Evolutionary conservation across 2,113 vertebrate genomes (phyloP).

Genomic region (Pterocles burchelli): DNA sequence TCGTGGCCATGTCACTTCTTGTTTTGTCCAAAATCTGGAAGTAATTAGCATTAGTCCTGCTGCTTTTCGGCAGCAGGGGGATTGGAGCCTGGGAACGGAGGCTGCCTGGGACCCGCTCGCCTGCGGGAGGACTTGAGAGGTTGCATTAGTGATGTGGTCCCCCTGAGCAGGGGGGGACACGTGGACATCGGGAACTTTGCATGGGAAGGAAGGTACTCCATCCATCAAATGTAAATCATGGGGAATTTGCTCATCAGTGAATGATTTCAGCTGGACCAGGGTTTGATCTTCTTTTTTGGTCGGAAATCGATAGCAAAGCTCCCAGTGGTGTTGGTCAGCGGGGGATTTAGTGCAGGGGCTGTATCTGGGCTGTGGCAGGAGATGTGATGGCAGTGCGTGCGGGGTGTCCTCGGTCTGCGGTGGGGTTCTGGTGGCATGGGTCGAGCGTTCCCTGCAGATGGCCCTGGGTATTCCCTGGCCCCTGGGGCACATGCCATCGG

Average conservation of each 20-base stretch:
- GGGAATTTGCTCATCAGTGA: rapidly evolving
- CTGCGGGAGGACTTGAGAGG: rapidly evolving
- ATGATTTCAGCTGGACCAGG: neutral
- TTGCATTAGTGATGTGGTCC: rapidly evolving
- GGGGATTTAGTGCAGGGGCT: neutral
- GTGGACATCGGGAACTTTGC: rapidly evolving
- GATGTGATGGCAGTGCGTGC: rapidly evolving
- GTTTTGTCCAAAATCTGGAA: neutral
- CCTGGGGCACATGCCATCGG: rapidly evolving
- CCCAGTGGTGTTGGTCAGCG: neutral
- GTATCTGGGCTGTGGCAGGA: neutral
- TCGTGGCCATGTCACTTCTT: neutral
- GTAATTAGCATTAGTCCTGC: neutral
- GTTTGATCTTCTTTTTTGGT: neutral
- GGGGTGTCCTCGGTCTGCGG: rapidly evolving
- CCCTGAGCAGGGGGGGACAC: neutral
- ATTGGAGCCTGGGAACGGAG: neutral
- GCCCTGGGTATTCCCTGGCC: neutral
- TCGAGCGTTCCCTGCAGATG: neutral
- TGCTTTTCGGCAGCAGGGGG: rapidly evolving
- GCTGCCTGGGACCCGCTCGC: neutral
- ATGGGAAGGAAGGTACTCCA: rapidly evolving
- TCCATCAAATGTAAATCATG: rapidly evolving
- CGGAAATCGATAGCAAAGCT: neutral
- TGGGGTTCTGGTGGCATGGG: neutral